A percentile compares a stretch with the other conserved stretches of the same genome.
These are phyloP conservation scores for Tricholaema leucomelas DNA, from an alignment of 2,113 vertebrate genomes.

Conservation along the genomic window DNA sequence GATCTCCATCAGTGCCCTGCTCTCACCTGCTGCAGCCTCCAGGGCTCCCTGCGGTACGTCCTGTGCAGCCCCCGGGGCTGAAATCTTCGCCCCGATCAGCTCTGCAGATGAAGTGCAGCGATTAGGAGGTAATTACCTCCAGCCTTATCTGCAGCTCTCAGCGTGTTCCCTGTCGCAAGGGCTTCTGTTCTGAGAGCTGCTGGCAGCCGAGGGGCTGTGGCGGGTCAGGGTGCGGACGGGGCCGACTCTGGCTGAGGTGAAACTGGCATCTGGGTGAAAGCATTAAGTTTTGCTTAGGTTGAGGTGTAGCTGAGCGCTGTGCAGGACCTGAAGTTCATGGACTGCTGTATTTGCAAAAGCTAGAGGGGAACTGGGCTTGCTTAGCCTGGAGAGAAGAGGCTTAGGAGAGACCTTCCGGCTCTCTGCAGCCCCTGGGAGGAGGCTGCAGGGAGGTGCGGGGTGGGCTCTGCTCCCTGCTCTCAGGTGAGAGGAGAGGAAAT, in stretches of 20 bases:
- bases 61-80: neutral
- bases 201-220: too few relatives aligned
- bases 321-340: fast-evolving
- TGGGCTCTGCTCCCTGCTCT: too few relatives aligned
- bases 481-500: too few relatives aligned
- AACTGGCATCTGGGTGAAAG: neutral
- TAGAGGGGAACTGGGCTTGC: too few relatives aligned
- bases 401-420: too few relatives aligned
- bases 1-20: fast-evolving
- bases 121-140: neutral
- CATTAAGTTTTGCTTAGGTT: neutral
- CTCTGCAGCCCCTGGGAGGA: too few relatives aligned
- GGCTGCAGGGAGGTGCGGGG: too few relatives aligned
- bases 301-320: neutral
- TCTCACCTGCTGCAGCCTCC: neutral
- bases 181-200: neutral
- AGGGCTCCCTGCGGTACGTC: neutral
- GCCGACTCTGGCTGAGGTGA: fast-evolving
- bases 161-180: neutral
- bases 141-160: neutral
- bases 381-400: too few relatives aligned
- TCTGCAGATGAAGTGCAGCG: neutral
- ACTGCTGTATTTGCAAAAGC: neutral
- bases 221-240: neutral
- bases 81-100: neutral